Evolutionary conservation across 2,797 vertebrate species (phyloP).

Genomic region (Microctenopoma steveboyesi): DNA sequence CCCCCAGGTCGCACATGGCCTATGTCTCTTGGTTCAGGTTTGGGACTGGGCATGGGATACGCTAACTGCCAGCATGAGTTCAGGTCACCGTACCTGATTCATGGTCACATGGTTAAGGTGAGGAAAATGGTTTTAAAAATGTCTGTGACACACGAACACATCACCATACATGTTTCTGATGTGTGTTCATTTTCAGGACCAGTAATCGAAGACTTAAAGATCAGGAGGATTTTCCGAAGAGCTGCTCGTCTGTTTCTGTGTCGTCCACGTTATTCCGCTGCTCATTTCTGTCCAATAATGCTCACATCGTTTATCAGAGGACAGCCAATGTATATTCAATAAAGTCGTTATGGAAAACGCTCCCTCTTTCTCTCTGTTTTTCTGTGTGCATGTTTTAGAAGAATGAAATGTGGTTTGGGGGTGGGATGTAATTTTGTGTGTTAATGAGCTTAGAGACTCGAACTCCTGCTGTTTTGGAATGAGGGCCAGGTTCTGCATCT

Average conservation of each 20-base stretch:
- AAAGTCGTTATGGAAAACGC: constrained; percentile 58
- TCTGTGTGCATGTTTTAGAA: constrained; percentile 54
- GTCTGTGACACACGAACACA: constrained; percentile 6
- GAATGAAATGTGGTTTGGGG: constrained; percentile 71
- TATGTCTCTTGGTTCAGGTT: constrained; percentile 87
- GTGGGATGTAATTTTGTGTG: constrained; percentile 77
- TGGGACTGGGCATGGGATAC: constrained; percentile 93
- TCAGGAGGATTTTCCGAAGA: constrained; percentile 31
- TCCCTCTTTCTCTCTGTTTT: constrained; percentile 16
- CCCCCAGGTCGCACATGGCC: constrained; percentile 90
- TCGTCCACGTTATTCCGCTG: constrained; percentile 36
- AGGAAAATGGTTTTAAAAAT: constrained; percentile 19
- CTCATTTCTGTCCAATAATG: constrained; percentile 38
- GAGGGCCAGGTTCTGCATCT: constrained; percentile 84
- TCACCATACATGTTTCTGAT: constrained; percentile 17
- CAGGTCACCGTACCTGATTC: constrained; percentile 89
- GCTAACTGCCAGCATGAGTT: constrained; percentile 94
- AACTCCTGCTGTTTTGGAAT: constrained; percentile 84
- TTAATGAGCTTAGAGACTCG: constrained; percentile 82
- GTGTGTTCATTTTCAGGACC: constrained; percentile 68
- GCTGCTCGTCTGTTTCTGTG: constrained; percentile 41
- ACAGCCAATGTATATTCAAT: constrained; percentile 72
- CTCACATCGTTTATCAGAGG: constrained; percentile 38
- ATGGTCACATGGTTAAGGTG: constrained; percentile 91
- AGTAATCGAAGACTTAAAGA: constrained; percentile 59